Base-by-base conservation (phyloP, 2,888 invertebrate species). In the Chrysodeixis includens region DNA sequence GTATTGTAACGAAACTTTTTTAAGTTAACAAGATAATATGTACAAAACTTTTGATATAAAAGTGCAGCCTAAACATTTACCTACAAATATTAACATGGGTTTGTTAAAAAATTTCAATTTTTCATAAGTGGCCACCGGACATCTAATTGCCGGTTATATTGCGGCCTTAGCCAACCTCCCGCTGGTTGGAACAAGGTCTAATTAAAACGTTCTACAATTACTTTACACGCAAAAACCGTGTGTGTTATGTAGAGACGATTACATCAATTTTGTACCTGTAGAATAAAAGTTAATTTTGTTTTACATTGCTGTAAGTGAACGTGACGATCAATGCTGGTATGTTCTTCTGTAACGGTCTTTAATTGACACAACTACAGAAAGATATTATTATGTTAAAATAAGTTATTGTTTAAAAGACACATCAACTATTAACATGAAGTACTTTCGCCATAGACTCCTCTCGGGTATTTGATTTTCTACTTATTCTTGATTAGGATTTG, bases 201-300 rank as follows among this genome's bases (percentile, higher is more conserved):
- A 80, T 80, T 78, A 78, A 74, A 80, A 67, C 62, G 49, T 56
- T 63, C 66, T 46, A 62, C 66, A 71, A 72, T 74, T 78, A 72
- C 8, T n/a, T 16, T 18, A 56, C 70, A 74, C 71, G 65, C 59
- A 57, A 51, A 62, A 71, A 66, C 52, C 52, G 54, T 61, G 66
- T 76, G 35, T 60, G 49, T 63, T 40, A n/a, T 40, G 40, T 40
- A 40, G 12, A 14, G 40, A n/a, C 40, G 40, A 40, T 40, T 40
- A 40, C 40, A n/a, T 40, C n/a, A 40, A 40, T 40, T 40, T n/a
- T 40, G 40, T 40, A 40, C n/a, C 40, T 40, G 4, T 40, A 4
- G 40, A 40, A 40, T n/a, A 5, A 40, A 40, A 40, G n/a, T 7
- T 40, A 40, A n/a, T 14, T 40, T 40, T 40, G 40, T 40, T 40